phyloP scores from a whole-genome alignment of 1,140 invertebrate genomes.

The Saccostrea glomerata region DNA sequence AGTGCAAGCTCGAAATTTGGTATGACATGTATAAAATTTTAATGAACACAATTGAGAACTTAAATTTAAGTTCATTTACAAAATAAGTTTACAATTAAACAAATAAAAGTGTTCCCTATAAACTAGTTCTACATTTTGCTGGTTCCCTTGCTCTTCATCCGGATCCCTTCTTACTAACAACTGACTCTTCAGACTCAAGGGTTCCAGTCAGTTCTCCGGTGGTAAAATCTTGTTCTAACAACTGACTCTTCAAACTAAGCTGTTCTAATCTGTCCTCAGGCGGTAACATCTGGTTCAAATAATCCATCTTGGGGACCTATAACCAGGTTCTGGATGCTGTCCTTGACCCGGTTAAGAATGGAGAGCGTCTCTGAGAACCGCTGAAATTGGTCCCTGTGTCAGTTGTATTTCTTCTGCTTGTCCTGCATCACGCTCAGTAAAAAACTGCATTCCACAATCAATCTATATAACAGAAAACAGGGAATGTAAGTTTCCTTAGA shows the following conservation, averaged over 20 bases:
- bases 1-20: too few relatives aligned
- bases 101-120: not conserved
- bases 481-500: too few relatives aligned
- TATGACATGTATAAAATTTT: too few relatives aligned
- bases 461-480: too few relatives aligned
- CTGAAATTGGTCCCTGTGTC: constrained; percentile 90
- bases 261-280: constrained; percentile 82
- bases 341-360: constrained; percentile 89
- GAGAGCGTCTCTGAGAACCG: constrained; percentile 88
- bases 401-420: constrained; percentile 89
- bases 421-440: constrained; percentile 87
- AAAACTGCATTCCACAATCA: constrained; percentile 67
- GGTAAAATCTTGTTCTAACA: constrained; percentile 83
- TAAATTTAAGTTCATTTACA: too few relatives aligned
- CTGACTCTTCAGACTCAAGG: too few relatives aligned
- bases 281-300: constrained; percentile 90
- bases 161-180: not conserved
- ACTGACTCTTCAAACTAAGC: too few relatives aligned
- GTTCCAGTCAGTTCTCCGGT: constrained; percentile 82
- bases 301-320: constrained; percentile 90
- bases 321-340: constrained; percentile 90
- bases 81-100: too few relatives aligned
- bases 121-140: not conserved
- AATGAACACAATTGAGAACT: too few relatives aligned
- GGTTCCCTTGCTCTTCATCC: not conserved